phyloP scores from a whole-genome alignment of 2,888 invertebrate species.

The Hirtodrosophila histrioides region DNA sequence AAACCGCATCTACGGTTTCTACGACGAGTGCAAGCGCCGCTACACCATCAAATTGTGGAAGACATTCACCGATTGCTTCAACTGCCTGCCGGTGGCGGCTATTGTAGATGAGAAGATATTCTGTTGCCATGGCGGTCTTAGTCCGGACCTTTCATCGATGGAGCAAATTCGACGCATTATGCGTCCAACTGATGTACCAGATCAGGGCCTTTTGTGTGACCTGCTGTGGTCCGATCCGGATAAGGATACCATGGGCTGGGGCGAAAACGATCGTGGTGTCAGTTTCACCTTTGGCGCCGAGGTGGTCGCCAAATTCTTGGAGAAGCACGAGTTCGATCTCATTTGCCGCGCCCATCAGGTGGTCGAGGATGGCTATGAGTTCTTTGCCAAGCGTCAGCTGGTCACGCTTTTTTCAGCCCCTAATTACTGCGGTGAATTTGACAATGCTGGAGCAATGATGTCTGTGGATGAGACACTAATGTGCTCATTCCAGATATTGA shows the following conservation, averaged over 20 bases:
- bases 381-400: slow-evolving; percentile 98
- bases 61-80: slow-evolving; percentile 99
- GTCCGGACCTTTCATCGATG: slow-evolving; percentile 97
- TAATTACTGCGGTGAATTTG: slow-evolving; percentile 97
- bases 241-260: slow-evolving; percentile 99
- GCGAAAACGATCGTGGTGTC: slow-evolving; percentile 99
- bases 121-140: slow-evolving; percentile 93
- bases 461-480: slow-evolving; percentile 99
- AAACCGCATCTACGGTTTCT: slow-evolving; percentile 99
- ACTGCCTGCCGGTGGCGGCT: slow-evolving; percentile 99
- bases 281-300: slow-evolving; percentile 99
- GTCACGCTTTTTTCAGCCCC: slow-evolving; percentile 96
- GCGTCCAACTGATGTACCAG: slow-evolving; percentile 99
- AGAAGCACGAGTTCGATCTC: slow-evolving; percentile 99
- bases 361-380: slow-evolving; percentile 99
- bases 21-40: slow-evolving; percentile 97
- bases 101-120: slow-evolving; percentile 92
- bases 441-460: slow-evolving; percentile 98
- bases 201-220: slow-evolving; percentile 98
- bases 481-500: slow-evolving; percentile 99
- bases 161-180: slow-evolving; percentile 99
- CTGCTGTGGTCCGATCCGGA: slow-evolving; percentile 99
- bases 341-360: slow-evolving; percentile 99
- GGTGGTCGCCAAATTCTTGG: slow-evolving; percentile 99
- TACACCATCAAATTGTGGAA: slow-evolving; percentile 99